Percentiles rank a stretch among this genome's conserved stretches.
Conservation (phyloP, 2,113 vertebrate genomes). For the Dipodomys spectabilis region DNA sequence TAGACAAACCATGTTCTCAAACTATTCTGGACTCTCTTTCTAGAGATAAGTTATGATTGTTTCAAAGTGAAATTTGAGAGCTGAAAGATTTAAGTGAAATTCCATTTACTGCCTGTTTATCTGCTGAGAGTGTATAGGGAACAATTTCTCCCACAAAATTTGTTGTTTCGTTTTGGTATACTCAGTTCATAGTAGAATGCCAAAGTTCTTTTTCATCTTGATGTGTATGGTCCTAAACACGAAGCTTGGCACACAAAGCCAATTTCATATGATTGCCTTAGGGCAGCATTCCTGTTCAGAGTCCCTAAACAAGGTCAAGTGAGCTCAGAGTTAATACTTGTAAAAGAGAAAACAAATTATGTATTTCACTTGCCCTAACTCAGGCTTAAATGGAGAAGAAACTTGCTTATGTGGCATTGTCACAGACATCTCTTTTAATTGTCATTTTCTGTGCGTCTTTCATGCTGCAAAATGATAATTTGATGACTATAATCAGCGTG, state of each 20-base stretch:
- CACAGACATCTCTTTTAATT: not conserved
- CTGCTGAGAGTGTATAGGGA: not conserved
- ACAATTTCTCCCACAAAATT: not conserved
- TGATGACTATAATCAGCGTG: not conserved
- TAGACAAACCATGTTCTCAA: not conserved
- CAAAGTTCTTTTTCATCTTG: not conserved
- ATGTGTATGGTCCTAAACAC: not conserved
- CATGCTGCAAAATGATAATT: not conserved
- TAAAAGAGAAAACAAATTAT: not conserved
- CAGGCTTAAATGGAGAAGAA: not conserved
- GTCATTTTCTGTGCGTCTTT: not conserved
- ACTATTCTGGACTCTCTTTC: not conserved
- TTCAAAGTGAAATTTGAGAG: not conserved
- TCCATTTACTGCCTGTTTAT: not conserved
- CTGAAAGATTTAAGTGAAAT: not conserved
- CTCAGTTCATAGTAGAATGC: not conserved
- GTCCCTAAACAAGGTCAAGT: conserved; percentile 7
- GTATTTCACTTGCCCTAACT: conserved; percentile 30
- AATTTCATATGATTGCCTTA: not conserved
- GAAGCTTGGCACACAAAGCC: not conserved
- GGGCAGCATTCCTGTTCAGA: not conserved
- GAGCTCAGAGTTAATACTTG: conserved; percentile 36
- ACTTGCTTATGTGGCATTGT: not conserved
- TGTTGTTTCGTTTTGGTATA: not conserved
- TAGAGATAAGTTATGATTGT: not conserved